Percentiles rank a stretch among this genome's conserved stretches.
These are phyloP conservation scores for Tadarida brasiliensis DNA, from an alignment of 2,797 vertebrate genomes.

Conservation along the genomic window DNA sequence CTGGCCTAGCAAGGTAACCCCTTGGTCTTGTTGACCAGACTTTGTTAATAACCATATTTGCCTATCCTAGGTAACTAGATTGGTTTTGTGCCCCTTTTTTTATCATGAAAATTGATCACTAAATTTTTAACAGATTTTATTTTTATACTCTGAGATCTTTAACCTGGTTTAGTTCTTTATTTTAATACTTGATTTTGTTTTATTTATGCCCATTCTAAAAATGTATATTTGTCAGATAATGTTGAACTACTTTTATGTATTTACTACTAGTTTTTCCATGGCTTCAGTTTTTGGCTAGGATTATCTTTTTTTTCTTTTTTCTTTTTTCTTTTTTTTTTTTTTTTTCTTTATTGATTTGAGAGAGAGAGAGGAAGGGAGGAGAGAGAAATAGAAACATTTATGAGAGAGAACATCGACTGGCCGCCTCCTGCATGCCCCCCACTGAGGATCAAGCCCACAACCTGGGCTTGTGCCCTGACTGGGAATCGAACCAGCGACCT, in stretches of 20 bases:
- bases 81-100: conserved; percentile 25
- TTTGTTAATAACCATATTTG: not conserved
- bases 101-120: not conserved
- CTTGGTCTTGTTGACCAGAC: not conserved
- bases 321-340: not conserved
- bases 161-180: not conserved
- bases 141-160: conserved; percentile 27
- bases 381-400: too few species aligned
- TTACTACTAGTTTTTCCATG: not conserved
- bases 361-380: too few species aligned
- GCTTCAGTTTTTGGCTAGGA: not conserved
- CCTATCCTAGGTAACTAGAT: not conserved
- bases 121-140: not conserved
- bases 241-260: conserved; percentile 2
- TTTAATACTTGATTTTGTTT: conserved; percentile 22
- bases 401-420: too few species aligned
- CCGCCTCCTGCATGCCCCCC: too few species aligned
- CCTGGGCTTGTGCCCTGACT: too few species aligned
- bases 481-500: too few species aligned
- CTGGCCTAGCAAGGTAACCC: not conserved
- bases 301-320: not conserved
- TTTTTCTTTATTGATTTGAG: too few species aligned
- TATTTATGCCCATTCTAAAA: conserved; percentile 13
- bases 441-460: too few species aligned
- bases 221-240: conserved; percentile 7